A percentile compares a stretch with the other conserved stretches of the same genome.
Conservation (phyloP, 2,113 vertebrate species). For the Serilophus lunatus region DNA sequence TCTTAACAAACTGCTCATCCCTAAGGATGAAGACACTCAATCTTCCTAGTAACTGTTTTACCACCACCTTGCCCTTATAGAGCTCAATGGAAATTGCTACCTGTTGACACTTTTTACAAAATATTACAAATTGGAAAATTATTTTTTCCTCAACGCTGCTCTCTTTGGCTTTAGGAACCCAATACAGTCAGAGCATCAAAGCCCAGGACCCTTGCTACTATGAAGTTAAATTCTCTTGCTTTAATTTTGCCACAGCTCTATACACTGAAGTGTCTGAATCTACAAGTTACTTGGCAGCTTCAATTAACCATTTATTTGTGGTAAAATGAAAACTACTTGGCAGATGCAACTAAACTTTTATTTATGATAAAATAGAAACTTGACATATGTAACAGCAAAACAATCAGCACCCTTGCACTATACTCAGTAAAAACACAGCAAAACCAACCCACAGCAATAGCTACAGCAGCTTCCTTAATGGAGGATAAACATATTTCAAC, state of each 20-base stretch:
- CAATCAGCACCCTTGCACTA: not conserved
- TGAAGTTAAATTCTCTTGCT: not conserved
- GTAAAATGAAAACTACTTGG: too few relatives aligned
- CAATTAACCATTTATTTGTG: too few relatives aligned
- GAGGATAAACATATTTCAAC: not conserved
- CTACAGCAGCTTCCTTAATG: not conserved
- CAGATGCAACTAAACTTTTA: not conserved
- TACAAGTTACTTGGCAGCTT: too few relatives aligned
- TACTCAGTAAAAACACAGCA: not conserved
- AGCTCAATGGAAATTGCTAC: not conserved
- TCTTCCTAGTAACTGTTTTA: not conserved
- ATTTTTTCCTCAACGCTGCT: not conserved
- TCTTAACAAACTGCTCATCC: not conserved
- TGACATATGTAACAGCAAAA: not conserved
- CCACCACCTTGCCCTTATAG: not conserved
- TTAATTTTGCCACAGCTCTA: too few relatives aligned
- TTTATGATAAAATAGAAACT: not conserved
- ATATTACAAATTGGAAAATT: accelerated
- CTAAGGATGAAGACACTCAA: not conserved
- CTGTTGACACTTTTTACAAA: not conserved
- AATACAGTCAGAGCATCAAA: not conserved
- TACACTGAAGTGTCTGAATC: too few relatives aligned
- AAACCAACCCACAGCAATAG: not conserved
- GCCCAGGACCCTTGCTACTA: not conserved
- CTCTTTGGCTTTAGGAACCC: not conserved